Percentiles rank a stretch among this genome's conserved stretches.
Conservation (phyloP, 2,113 vertebrate genomes). For the Ancistrus triradiatus region DNA sequence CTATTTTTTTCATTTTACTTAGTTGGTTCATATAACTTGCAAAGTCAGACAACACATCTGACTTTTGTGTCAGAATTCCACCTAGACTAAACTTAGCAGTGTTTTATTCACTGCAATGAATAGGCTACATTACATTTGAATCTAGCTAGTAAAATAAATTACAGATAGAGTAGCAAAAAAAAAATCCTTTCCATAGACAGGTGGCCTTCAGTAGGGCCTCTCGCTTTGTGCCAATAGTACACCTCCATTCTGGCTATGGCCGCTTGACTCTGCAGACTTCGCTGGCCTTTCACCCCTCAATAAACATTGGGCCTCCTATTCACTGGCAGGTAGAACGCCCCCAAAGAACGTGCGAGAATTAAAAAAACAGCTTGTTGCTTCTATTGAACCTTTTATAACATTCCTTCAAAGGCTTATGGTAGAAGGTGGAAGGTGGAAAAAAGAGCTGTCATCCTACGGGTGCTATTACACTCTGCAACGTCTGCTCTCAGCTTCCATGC, state of each 20-base stretch:
- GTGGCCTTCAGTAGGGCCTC: neutral
- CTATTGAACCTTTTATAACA: constrained; percentile 70
- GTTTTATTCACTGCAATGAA: neutral
- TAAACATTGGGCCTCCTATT: constrained; percentile 72
- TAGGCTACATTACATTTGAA: neutral
- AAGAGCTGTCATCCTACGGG: constrained; percentile 50
- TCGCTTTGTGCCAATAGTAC: constrained; percentile 8
- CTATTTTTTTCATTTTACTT: too few relatives aligned
- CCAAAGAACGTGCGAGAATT: constrained; percentile 58
- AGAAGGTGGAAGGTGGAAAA: constrained; percentile 42
- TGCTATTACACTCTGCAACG: constrained; percentile 56
- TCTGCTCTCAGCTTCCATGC: constrained; percentile 20
- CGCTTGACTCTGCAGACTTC: constrained; percentile 52
- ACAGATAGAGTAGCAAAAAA: too few relatives aligned
- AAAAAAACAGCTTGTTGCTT: constrained; percentile 65
- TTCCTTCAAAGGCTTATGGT: constrained; percentile 63
- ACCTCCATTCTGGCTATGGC: constrained; percentile 38
- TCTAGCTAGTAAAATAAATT: too few relatives aligned
- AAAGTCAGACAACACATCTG: too few relatives aligned
- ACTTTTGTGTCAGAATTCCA: neutral
- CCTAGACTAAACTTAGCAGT: neutral
- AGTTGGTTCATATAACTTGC: too few relatives aligned
- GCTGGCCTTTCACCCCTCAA: constrained; percentile 56
- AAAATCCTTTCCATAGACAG: neutral
- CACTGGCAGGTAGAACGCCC: constrained; percentile 69